These are phyloP conservation scores for Anas capensis DNA, from an alignment of 2,797 vertebrate genomes.

Conservation along the genomic window DNA sequence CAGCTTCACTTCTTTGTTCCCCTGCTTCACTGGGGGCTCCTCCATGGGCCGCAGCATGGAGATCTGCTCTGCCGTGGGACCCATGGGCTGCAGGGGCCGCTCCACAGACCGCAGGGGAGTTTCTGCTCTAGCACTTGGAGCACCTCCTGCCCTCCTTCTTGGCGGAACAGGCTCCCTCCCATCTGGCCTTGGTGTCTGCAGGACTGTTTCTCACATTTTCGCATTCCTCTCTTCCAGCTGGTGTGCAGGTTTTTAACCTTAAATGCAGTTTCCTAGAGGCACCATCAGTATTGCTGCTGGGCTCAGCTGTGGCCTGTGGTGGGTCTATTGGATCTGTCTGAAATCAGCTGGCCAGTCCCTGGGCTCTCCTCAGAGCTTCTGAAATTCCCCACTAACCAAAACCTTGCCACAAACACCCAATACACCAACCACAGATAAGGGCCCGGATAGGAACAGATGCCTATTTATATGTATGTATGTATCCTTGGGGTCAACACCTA, in stretches of 20 bases:
- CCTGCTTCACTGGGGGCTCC: background rate
- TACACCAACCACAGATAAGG: background rate
- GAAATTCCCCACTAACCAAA: background rate
- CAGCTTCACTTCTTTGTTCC: background rate
- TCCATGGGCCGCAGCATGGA: background rate
- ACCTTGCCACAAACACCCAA: rapidly evolving
- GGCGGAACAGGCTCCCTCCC: too few relatives aligned
- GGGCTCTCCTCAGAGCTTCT: background rate
- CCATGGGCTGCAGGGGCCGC: background rate
- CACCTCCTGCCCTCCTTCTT: background rate
- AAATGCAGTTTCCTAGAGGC: background rate
- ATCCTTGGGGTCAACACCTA: background rate
- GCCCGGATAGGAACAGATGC: rapidly evolving
- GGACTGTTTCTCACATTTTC: background rate
- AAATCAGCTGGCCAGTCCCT: rapidly evolving
- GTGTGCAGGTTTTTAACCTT: background rate
- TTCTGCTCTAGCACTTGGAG: background rate
- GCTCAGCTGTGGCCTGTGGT: background rate
- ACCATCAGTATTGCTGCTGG: background rate
- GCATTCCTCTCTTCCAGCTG: background rate
- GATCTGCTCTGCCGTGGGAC: background rate
- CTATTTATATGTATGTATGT: background rate
- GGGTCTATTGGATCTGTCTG: background rate
- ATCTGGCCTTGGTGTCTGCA: background rate
- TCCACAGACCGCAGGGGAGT: background rate